phyloP scores from a whole-genome alignment of 1,140 invertebrate genomes.

The Diploscapter pachys region DNA sequence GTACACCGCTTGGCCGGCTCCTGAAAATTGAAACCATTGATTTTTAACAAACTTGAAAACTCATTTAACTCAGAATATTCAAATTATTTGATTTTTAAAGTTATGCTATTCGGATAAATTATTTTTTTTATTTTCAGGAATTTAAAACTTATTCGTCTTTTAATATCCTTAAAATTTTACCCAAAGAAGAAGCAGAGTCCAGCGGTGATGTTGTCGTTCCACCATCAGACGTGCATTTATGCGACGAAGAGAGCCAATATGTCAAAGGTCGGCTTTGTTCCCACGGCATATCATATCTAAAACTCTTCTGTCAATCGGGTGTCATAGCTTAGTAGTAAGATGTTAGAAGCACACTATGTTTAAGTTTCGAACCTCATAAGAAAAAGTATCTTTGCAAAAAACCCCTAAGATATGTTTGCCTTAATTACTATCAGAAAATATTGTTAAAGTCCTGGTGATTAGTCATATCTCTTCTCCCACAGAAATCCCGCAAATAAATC shows the following conservation, averaged over 20 bases:
- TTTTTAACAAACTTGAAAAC: too few relatives aligned
- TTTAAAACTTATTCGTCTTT: too few relatives aligned
- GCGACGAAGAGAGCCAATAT: constrained; percentile 22
- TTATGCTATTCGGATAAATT: constrained; percentile 15
- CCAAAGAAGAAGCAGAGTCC: constrained; percentile 37
- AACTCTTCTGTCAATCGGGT: constrained; percentile 10
- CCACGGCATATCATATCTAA: constrained; percentile 41
- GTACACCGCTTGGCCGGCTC: constrained; percentile 9
- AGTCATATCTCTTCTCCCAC: too few relatives aligned
- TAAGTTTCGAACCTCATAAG: too few relatives aligned
- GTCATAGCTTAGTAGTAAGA: neutral
- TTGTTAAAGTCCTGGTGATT: too few relatives aligned
- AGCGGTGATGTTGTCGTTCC: constrained; percentile 34
- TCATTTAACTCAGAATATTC: too few relatives aligned
- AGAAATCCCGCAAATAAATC: too few relatives aligned
- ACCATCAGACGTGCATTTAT: constrained; percentile 7
- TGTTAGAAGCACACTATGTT: too few relatives aligned
- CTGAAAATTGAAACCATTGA: constrained; percentile 1
- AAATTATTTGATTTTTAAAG: constrained; percentile 4
- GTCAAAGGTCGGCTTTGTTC: constrained; percentile 30
- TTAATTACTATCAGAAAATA: too few relatives aligned
- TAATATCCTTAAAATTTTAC: constrained; percentile 9
- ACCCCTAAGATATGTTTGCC: too few relatives aligned
- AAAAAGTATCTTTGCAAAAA: too few relatives aligned
- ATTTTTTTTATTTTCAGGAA: neutral